These are phyloP conservation scores for Cyanoderma ruficeps DNA, from an alignment of 2,113 vertebrate genomes.

Conservation along the genomic window DNA sequence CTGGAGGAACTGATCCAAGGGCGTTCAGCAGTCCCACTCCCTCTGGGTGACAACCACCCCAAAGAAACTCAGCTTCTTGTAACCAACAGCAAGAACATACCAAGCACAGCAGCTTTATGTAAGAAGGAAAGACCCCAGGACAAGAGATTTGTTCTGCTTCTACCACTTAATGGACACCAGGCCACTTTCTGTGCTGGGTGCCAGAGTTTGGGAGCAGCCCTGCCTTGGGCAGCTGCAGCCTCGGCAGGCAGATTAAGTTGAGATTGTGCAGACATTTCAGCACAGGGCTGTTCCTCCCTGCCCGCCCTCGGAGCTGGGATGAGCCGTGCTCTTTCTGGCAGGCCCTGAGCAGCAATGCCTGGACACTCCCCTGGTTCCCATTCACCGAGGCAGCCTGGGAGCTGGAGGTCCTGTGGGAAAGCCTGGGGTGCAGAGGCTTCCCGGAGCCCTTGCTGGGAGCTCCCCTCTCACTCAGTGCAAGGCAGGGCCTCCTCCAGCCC, in stretches of 20 bases:
- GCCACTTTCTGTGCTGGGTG: not conserved
- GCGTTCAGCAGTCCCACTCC: not conserved
- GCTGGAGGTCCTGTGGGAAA: not conserved
- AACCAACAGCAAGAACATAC: not conserved
- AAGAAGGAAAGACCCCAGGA: not conserved
- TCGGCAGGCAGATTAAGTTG: not conserved
- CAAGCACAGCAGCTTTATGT: not conserved
- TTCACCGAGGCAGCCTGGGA: not conserved
- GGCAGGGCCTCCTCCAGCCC: not conserved
- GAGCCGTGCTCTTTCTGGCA: not conserved
- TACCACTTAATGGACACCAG: not conserved
- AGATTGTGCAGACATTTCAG: not conserved
- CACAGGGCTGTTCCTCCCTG: not conserved
- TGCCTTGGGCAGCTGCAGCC: not conserved
- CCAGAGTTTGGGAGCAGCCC: not conserved
- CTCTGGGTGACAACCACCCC: not conserved
- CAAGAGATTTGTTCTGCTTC: not conserved
- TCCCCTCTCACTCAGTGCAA: not conserved
- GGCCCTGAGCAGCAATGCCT: not conserved
- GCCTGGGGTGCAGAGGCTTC: not conserved
- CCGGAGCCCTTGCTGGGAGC: not conserved
- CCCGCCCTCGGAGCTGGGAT: not conserved
- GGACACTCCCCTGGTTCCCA: not conserved
- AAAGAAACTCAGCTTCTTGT: not conserved
- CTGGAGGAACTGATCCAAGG: not conserved